Conservation (phyloP, 2,797 vertebrate species). For the Falco concolor region DNA sequence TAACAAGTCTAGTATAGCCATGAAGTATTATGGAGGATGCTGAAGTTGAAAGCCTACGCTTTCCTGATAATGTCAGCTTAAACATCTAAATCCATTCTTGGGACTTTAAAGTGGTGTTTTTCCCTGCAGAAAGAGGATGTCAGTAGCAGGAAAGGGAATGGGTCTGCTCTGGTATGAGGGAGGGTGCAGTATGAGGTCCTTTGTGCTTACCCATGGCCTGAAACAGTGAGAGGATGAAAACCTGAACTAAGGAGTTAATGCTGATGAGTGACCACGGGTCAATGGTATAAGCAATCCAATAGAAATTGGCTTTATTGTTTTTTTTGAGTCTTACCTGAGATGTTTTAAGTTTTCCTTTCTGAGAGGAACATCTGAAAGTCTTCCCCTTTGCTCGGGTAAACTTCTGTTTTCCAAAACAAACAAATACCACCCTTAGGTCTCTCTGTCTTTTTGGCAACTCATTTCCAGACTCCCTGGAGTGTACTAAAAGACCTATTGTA, state of each 20-base stretch:
- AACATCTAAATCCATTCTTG: not conserved
- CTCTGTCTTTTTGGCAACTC: not conserved
- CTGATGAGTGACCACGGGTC: not conserved
- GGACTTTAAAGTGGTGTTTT: not conserved
- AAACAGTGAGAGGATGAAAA: not conserved
- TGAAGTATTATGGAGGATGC: not conserved
- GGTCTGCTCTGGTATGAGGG: rapidly evolving
- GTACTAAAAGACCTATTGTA: not conserved
- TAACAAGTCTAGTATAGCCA: not conserved
- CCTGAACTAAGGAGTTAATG: not conserved
- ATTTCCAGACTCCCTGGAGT: not conserved
- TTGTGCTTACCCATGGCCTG: not conserved
- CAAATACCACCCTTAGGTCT: not conserved
- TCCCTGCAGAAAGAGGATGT: not conserved
- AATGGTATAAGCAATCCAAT: not conserved
- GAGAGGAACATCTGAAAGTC: not conserved
- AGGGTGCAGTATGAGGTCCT: not conserved
- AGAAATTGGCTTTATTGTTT: not conserved
- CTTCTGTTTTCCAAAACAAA: not conserved
- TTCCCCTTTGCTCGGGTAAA: not conserved
- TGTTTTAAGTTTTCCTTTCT: not conserved
- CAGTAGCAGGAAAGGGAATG: not conserved
- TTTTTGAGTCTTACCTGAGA: not conserved
- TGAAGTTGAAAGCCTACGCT: not conserved
- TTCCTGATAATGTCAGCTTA: not conserved